Evolutionary conservation across 2,797 vertebrate genomes (phyloP), one percentile per base, ranked within the genome.

Genomic region (Geotrypetes seraphini): DNA sequence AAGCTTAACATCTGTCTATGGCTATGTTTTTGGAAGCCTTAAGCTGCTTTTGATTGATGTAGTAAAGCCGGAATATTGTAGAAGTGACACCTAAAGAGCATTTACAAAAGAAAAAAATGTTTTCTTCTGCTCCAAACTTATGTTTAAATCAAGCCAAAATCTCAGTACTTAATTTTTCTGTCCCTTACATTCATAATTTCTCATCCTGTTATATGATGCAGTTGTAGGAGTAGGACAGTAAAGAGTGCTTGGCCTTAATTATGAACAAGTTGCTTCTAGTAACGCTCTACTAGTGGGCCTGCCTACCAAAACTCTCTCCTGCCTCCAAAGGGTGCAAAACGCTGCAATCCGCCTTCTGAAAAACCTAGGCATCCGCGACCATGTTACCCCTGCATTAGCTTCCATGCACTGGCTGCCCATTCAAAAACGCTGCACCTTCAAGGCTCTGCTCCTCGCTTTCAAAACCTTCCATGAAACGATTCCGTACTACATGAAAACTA

Each of bases 1-100:
- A 71, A 68, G 47, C 44, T 47, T 59, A 48, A 60, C 69, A 75
- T 69, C 73, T 75, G 76, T 66, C 73, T 66, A 25, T 28, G 46
- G 47, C 40, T 45, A 19, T 68, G 63, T 62, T 71, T 73, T 55
- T 30, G 39, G 63, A 67, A 66, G 64, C 66, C 57, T 42, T 62
- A 55, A 72, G 72, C 62, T 55, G 55, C 55, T 43, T 30, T 50
- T 57, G 69, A 79, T 62, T 54, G 69, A 78, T 69, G 51, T 54
- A 59, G 67, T 60, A 62, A 65, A 70, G 46, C 34, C 48, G 15
- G 47, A 51, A 60, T 3, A n/a, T 46, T 30, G 29, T 39, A 45
- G 36, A 57, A 57, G 28, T 55, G 67, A 71, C 61, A 67, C 58
- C 60, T 59, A 64, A 71, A 72, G 66, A 63, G 64, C 58, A 29